These are phyloP conservation scores for Clarias magur DNA, from an alignment of 2,113 vertebrate genomes.

Conservation along the genomic window DNA sequence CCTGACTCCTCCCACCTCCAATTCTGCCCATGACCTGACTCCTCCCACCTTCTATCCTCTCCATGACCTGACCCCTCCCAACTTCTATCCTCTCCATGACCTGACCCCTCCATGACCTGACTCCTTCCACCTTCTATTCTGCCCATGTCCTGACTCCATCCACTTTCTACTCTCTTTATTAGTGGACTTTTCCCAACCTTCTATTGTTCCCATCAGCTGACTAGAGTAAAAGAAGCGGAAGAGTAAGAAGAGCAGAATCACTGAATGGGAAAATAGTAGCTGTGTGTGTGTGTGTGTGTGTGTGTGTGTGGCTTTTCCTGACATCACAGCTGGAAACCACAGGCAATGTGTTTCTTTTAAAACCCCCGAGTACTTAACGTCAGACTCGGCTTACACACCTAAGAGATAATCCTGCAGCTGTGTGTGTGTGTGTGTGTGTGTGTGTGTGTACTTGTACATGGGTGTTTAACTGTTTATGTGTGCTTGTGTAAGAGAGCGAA, in stretches of 20 bases:
- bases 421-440: neutral
- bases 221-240: neutral
- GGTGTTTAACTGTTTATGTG: neutral
- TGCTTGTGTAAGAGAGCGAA: neutral
- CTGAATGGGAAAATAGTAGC: neutral
- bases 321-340: neutral
- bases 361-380: neutral
- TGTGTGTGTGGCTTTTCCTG: neutral
- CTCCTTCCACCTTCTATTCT: too few relatives aligned
- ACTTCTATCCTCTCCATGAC: too few relatives aligned
- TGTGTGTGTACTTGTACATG: neutral
- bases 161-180: neutral
- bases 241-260: too few relatives aligned
- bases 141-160: too few relatives aligned
- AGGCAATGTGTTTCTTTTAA: neutral
- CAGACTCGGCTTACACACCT: neutral
- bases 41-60: neutral
- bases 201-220: neutral
- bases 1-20: too few relatives aligned
- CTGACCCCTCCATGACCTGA: too few relatives aligned
- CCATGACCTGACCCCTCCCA: neutral
- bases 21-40: too few relatives aligned
- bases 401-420: constrained; percentile 14
- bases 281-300: neutral
- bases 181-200: neutral